These are phyloP conservation scores for Aurelia sp. DNA, from an alignment of 30 jellyfish, hydroid and myxozoan genomes.

Conservation along the genomic window DNA sequence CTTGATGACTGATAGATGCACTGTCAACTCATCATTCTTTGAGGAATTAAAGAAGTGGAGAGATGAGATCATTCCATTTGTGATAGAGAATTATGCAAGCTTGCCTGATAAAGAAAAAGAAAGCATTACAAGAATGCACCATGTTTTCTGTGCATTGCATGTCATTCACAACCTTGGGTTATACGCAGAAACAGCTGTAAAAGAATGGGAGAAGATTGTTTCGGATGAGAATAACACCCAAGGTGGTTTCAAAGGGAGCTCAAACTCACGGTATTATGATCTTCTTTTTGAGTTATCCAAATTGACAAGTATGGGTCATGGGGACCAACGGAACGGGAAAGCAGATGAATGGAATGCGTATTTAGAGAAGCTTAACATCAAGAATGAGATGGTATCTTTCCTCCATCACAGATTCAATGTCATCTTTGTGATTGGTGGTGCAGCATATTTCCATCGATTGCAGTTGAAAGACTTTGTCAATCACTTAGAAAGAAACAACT, in stretches of 20 bases:
- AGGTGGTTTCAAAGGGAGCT: conserved; percentile 50
- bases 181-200: conserved; percentile 57
- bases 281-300: conserved; percentile 39
- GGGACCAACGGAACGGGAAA: conserved; percentile 62
- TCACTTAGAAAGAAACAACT: no score
- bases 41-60: no score
- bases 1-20: no score
- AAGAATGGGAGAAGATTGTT: conserved; percentile 40
- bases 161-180: conserved; percentile 57
- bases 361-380: neutral
- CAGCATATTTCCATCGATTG: no score
- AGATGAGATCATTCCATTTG: no score
- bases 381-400: neutral
- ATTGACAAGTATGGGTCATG: conserved; percentile 2
- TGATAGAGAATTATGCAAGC: no score
- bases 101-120: conserved; percentile 30
- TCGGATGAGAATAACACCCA: conserved; percentile 13
- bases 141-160: conserved; percentile 60
- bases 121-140: conserved; percentile 18
- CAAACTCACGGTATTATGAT: conserved; percentile 26
- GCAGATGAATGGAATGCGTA: conserved; percentile 64
- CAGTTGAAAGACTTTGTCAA: no score
- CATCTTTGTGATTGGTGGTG: no score
- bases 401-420: no score
- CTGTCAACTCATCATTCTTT: no score